A percentile compares a stretch with the other conserved stretches of the same genome.
These are phyloP conservation scores for Onychostruthus taczanowskii DNA, from an alignment of 2,113 vertebrate species.

Conservation along the genomic window DNA sequence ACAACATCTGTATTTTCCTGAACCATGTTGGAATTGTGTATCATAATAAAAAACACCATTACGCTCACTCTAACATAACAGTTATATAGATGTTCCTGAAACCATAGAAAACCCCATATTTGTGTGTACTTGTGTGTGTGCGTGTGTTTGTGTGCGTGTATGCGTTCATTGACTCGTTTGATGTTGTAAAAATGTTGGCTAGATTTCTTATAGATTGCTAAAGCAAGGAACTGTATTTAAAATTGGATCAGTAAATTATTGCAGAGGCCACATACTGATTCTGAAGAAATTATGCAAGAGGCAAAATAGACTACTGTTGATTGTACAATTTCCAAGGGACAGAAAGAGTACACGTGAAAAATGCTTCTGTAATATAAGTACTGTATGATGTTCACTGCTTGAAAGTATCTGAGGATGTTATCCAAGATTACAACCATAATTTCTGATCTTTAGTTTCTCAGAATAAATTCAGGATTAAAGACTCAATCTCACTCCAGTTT, in stretches of 20 bases:
- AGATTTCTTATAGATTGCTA: neutral
- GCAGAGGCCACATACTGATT: neutral
- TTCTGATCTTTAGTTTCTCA: neutral
- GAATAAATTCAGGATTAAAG: neutral
- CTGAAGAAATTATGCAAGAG: neutral
- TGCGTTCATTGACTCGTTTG: too few species aligned
- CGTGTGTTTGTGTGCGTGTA: neutral
- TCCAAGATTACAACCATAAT: neutral
- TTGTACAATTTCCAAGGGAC: neutral
- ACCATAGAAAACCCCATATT: neutral
- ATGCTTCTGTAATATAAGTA: neutral
- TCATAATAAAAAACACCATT: neutral
- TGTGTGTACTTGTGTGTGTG: neutral
- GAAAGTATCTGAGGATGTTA: neutral
- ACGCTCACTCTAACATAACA: neutral
- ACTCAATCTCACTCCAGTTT: neutral
- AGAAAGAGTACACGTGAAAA: neutral
- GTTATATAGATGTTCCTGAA: neutral
- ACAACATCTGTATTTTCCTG: neutral
- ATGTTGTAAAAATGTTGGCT: neutral
- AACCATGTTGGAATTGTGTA: neutral
- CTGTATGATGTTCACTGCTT: neutral
- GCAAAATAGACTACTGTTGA: neutral
- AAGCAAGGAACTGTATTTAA: neutral
- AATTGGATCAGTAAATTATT: neutral